Conservation (phyloP, 2,888 invertebrate genomes). For the Empis stercorea region DNA sequence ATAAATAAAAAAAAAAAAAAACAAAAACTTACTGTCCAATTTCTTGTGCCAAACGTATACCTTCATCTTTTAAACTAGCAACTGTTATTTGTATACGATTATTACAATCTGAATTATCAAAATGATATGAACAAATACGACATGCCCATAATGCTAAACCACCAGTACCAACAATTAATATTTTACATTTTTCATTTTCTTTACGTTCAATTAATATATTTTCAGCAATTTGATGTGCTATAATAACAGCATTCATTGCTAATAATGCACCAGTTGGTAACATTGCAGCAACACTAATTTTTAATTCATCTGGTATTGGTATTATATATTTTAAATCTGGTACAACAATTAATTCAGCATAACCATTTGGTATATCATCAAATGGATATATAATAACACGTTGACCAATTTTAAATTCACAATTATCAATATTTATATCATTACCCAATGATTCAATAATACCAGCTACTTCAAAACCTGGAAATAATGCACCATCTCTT, state of each 20-base stretch:
- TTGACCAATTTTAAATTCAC: constrained; percentile 53
- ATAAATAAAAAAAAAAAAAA: not conserved
- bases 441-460: constrained; percentile 62
- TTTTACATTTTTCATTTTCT: constrained; percentile 56
- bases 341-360: constrained; percentile 85
- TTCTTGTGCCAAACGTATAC: constrained; percentile 63
- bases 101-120: constrained; percentile 51
- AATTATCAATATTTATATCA: constrained; percentile 42
- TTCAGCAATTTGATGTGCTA: constrained; percentile 60
- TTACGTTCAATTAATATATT: constrained; percentile 50
- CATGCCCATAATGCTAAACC: constrained; percentile 89
- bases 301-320: constrained; percentile 67
- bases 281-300: constrained; percentile 84
- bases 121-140: constrained; percentile 73
- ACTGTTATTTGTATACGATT: constrained; percentile 63
- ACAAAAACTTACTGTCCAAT: constrained; percentile 56
- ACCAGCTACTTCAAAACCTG: constrained; percentile 72
- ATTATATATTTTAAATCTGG: constrained; percentile 76
- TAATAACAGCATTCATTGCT: constrained; percentile 78
- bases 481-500: constrained; percentile 73
- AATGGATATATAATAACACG: constrained; percentile 73
- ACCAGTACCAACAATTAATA: constrained; percentile 87
- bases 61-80: constrained; percentile 78
- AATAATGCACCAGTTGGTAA: constrained; percentile 83
- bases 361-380: constrained; percentile 74